These are phyloP conservation scores for Cryptoprocta ferox DNA, from an alignment of 2,797 vertebrate species.

Conservation along the genomic window DNA sequence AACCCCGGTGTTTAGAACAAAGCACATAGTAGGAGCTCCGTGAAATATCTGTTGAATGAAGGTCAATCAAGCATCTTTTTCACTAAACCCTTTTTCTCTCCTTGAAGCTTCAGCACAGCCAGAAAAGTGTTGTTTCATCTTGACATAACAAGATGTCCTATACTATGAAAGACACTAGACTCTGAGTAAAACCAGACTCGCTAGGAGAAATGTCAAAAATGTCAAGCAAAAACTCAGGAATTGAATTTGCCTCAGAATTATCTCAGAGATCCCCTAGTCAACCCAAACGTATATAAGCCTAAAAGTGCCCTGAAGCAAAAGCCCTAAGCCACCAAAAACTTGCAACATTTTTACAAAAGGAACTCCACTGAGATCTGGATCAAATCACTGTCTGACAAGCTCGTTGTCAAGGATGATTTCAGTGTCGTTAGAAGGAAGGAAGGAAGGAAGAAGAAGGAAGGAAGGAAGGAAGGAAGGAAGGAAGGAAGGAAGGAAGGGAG, in stretches of 20 bases:
- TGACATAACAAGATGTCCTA: not conserved
- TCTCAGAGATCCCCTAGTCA: not conserved
- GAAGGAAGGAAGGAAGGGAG: too few species aligned
- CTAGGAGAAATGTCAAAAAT: not conserved
- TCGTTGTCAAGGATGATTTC: not conserved
- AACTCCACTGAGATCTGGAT: not conserved
- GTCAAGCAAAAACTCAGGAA: not conserved
- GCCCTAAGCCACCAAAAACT: not conserved
- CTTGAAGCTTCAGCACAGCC: not conserved
- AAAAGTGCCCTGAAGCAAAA: not conserved
- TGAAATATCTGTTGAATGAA: not conserved
- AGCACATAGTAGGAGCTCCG: not conserved
- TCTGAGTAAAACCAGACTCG: not conserved
- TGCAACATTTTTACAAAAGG: not conserved
- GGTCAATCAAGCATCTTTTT: not conserved
- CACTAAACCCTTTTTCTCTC: not conserved
- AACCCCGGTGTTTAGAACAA: not conserved
- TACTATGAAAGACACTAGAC: not conserved
- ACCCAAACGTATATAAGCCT: not conserved
- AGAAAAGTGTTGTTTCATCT: not conserved
- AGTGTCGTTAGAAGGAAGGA: not conserved
- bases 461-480: not conserved
- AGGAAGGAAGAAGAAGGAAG: not conserved
- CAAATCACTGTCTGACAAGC: not conserved
- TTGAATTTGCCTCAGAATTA: not conserved